Conservation (phyloP, 2,888 invertebrate genomes). For the Sminthurinus aureus region DNA sequence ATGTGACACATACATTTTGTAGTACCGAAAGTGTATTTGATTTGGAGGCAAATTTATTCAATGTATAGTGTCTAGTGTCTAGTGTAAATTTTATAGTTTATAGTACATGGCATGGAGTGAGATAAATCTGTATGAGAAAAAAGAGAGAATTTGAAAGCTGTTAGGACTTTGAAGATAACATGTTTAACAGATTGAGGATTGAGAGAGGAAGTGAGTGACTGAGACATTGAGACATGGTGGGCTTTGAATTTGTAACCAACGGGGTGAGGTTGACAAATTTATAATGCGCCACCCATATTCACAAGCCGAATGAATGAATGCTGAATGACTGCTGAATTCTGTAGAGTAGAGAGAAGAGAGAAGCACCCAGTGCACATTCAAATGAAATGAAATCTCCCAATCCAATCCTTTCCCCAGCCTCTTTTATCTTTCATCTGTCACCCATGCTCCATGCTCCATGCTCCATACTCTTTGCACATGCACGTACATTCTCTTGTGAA, state of each 20-base stretch:
- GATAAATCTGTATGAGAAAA: not conserved
- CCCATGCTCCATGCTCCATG: not conserved
- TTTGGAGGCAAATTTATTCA: slow-evolving; percentile 4
- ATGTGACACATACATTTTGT: not conserved
- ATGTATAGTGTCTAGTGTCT: not conserved
- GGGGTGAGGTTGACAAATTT: slow-evolving; percentile 3
- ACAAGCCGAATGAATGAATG: not conserved
- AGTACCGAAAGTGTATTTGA: not conserved
- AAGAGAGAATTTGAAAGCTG: not conserved
- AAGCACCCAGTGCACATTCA: slow-evolving; percentile 11
- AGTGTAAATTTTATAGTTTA: not conserved
- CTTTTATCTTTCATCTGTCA: not conserved
- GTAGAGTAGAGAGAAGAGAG: not conserved
- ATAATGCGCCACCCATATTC: slow-evolving; percentile 15
- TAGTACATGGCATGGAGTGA: not conserved
- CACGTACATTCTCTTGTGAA: too few species aligned
- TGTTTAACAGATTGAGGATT: not conserved
- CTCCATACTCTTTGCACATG: not conserved
- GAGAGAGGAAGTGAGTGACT: not conserved
- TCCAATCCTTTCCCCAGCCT: slow-evolving; percentile 15
- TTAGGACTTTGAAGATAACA: not conserved
- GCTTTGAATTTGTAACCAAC: not conserved
- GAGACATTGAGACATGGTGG: not conserved
- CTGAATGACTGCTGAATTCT: not conserved
- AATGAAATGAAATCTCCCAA: slow-evolving; percentile 18